These are phyloP conservation scores for Temnothorax ravouxi DNA, from an alignment of 2,888 invertebrate genomes.

Conservation along the genomic window DNA sequence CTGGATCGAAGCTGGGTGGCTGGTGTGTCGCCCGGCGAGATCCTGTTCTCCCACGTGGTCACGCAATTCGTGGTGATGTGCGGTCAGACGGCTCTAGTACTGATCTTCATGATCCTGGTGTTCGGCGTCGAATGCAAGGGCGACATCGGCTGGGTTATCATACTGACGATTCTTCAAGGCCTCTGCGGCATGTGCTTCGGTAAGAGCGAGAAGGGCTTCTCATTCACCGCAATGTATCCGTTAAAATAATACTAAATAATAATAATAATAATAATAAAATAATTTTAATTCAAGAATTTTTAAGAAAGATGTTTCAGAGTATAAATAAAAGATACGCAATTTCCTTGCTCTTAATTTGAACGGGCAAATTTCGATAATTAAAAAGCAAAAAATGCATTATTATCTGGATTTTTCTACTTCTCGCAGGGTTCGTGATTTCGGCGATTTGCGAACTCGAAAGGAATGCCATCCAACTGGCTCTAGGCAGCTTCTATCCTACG, in stretches of 20 bases:
- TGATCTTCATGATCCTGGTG: slow-evolving; percentile 96
- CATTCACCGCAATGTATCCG: neutral
- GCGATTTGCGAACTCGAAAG: slow-evolving; percentile 96
- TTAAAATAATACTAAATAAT: neutral
- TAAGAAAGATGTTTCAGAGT: neutral
- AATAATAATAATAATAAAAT: too few relatives aligned
- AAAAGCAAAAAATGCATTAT: neutral
- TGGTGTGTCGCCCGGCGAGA: slow-evolving; percentile 96
- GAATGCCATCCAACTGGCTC: slow-evolving; percentile 96
- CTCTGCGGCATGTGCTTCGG: slow-evolving; percentile 99
- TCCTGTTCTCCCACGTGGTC: slow-evolving; percentile 96
- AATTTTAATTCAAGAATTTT: neutral
- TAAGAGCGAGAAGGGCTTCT: slow-evolving; percentile 77
- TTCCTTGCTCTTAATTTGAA: neutral
- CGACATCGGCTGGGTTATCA: slow-evolving; percentile 93
- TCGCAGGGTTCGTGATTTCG: slow-evolving; percentile 93
- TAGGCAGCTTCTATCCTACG: slow-evolving; percentile 98
- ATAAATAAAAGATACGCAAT: neutral
- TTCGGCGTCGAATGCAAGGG: slow-evolving; percentile 97
- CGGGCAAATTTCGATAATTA: neutral
- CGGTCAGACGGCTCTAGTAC: slow-evolving; percentile 96
- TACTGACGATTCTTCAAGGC: slow-evolving; percentile 95
- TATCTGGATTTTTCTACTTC: slow-evolving; percentile 15
- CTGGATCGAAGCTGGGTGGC: slow-evolving; percentile 97
- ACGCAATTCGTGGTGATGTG: slow-evolving; percentile 98